Conservation (phyloP, 2,888 invertebrate species). For the Horisme vitalbata region DNA sequence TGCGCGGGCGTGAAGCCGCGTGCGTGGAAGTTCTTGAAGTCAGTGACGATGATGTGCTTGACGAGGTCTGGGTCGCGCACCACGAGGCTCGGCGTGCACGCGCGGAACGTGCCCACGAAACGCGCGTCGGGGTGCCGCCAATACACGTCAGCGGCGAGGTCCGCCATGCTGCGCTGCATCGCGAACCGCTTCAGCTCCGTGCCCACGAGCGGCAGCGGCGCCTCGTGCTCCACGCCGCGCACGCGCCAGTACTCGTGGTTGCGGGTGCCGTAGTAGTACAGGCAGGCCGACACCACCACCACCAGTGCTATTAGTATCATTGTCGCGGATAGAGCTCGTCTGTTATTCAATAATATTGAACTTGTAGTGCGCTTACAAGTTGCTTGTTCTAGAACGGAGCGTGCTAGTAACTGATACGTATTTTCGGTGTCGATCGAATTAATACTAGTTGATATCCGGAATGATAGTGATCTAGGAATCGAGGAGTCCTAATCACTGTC, state of each 20-base stretch:
- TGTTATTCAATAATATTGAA: too few relatives aligned
- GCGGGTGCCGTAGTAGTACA: conserved; percentile 50
- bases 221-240: conserved; percentile 52
- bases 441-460: conserved; percentile 11
- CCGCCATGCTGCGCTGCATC: conserved; percentile 44
- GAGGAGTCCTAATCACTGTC: conserved; percentile 11
- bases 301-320: conserved; percentile 23
- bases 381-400: too few relatives aligned
- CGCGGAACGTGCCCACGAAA: conserved; percentile 56
- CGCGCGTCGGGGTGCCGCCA: conserved; percentile 53
- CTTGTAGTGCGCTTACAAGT: too few relatives aligned
- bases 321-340: not conserved
- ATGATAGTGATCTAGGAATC: conserved; percentile 20
- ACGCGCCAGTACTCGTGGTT: conserved; percentile 52
- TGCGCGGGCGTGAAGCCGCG: conserved; percentile 47
- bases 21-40: conserved; percentile 54
- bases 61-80: conserved; percentile 57
- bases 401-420: conserved; percentile 9
- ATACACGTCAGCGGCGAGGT: conserved; percentile 50
- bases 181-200: conserved; percentile 48
- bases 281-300: conserved; percentile 31
- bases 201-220: conserved; percentile 55
- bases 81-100: conserved; percentile 47
- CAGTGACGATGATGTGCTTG: conserved; percentile 52
- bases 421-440: not conserved